These are phyloP conservation scores for Heteromurus nitidus DNA, from an alignment of 2,888 invertebrate species.

Conservation along the genomic window DNA sequence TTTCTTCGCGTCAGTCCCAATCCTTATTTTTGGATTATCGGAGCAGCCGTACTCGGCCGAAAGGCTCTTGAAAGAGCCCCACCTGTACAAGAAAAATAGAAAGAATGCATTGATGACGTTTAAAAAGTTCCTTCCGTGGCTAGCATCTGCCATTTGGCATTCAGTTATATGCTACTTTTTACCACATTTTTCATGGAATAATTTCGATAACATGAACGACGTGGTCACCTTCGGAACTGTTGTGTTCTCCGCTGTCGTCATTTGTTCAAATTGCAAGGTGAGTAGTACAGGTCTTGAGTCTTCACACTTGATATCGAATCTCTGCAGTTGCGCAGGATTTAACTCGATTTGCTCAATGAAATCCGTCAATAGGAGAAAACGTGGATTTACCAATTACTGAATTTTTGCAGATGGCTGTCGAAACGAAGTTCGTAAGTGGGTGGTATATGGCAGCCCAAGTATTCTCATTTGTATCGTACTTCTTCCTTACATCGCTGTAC, in stretches of 20 bases:
- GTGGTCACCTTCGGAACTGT: slow-evolving; percentile 77
- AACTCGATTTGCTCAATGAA: neutral
- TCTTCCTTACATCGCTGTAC: slow-evolving; percentile 79
- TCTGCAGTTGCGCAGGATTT: neutral
- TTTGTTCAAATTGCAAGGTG: slow-evolving; percentile 18
- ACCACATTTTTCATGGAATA: slow-evolving; percentile 74
- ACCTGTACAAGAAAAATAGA: slow-evolving; percentile 81
- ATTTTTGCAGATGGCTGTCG: slow-evolving; percentile 78
- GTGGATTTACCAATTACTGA: neutral
- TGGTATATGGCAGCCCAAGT: slow-evolving; percentile 78
- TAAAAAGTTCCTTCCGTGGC: slow-evolving; percentile 81
- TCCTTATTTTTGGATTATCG: slow-evolving; percentile 83
- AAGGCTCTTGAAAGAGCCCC: slow-evolving; percentile 80
- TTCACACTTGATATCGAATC: neutral
- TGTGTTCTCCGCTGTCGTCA: slow-evolving; percentile 22
- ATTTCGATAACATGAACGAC: slow-evolving; percentile 74
- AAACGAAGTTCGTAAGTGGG: slow-evolving; percentile 80
- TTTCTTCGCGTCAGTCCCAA: slow-evolving; percentile 85
- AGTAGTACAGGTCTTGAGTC: neutral
- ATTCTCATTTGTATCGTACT: slow-evolving; percentile 79
- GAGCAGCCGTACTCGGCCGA: slow-evolving; percentile 83
- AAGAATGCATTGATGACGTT: slow-evolving; percentile 80
- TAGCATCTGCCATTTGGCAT: slow-evolving; percentile 80
- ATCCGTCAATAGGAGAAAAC: neutral
- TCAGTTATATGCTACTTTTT: slow-evolving; percentile 81